These are phyloP conservation scores for Cryptocephalus primarius DNA, from an alignment of 2,888 invertebrate species.

Conservation along the genomic window DNA sequence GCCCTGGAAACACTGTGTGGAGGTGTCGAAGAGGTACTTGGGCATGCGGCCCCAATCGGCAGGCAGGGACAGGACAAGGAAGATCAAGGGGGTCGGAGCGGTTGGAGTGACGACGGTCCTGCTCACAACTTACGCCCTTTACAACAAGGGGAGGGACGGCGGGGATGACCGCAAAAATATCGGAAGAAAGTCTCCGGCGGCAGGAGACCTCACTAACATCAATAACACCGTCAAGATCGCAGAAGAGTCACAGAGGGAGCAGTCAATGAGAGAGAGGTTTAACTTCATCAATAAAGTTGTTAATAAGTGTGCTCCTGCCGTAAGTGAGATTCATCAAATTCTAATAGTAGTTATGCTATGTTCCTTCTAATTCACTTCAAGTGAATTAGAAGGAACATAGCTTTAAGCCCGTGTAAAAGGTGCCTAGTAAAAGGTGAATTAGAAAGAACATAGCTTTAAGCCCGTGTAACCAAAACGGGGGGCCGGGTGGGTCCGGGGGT, in stretches of 20 bases:
- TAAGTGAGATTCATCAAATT: no score
- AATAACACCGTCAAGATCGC: not conserved
- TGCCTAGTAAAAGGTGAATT: no score
- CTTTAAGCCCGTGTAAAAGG: no score
- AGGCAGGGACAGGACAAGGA: not conserved
- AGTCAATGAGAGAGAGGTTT: conserved; percentile 16
- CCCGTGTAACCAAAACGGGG: no score
- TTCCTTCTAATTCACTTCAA: no score
- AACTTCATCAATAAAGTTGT: conserved; percentile 49
- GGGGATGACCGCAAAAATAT: not conserved
- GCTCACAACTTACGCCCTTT: conserved; percentile 3
- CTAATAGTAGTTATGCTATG: no score
- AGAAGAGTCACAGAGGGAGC: conserved; percentile 3
- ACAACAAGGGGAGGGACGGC: not conserved
- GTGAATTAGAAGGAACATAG: no score
- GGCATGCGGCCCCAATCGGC: conserved; percentile 2
- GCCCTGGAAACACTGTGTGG: not conserved
- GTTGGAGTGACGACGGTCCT: conserved; percentile 5
- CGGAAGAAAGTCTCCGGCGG: not conserved
- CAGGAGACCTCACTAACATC: not conserved
- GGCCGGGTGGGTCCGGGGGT: no score
- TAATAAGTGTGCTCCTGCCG: conserved; percentile 67
- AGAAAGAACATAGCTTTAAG: no score
- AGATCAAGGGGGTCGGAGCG: conserved; percentile 4
- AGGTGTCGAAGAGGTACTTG: conserved; percentile 1